phyloP scores from a whole-genome alignment of 2,113 vertebrate genomes.

The Pteronura brasiliensis region DNA sequence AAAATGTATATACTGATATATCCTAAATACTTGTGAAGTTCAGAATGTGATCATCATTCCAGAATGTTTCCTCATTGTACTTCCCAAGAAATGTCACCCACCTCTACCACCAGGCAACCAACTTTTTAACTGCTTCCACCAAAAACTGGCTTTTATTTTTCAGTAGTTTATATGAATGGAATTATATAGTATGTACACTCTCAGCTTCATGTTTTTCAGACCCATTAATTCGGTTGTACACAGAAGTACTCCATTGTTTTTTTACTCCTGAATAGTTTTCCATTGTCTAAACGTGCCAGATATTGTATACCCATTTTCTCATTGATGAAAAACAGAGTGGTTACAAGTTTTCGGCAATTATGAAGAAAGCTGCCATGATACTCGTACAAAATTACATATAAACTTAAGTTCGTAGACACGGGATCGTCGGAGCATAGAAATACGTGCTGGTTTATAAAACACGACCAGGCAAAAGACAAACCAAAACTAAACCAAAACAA shows the following conservation, averaged over 20 bases:
- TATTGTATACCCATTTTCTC: neutral
- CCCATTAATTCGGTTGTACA: neutral
- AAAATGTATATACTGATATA: neutral
- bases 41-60: neutral
- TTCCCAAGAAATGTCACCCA: neutral
- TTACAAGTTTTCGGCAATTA: neutral
- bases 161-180: neutral
- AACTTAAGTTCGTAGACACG: neutral
- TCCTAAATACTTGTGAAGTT: neutral
- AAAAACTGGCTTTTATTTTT: neutral
- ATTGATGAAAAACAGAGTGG: neutral
- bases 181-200: neutral
- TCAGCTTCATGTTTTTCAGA: neutral
- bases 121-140: neutral
- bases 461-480: neutral
- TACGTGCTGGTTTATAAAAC: neutral
- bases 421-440: neutral
- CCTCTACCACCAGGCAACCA: neutral
- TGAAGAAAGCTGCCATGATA: neutral
- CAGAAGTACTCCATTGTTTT: neutral
- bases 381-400: neutral
- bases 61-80: neutral
- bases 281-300: neutral
- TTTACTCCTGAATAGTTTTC: neutral
- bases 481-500: neutral